Evolutionary conservation across 2,797 vertebrate genomes (phyloP).

Genomic region (Hemibagrus guttatus): DNA sequence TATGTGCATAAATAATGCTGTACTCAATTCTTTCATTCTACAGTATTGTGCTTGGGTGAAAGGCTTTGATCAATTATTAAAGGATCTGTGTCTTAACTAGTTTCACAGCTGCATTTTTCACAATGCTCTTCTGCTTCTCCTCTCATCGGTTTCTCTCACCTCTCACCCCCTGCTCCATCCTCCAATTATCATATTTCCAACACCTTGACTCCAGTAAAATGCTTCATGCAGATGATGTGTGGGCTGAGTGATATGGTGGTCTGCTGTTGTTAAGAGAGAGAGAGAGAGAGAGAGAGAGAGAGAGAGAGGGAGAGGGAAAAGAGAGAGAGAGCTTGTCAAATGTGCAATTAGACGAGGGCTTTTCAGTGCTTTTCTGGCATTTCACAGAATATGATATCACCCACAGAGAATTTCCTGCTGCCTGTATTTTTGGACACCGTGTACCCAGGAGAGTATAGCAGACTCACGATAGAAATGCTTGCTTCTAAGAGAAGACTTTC

Average conservation of each 20-base stretch:
- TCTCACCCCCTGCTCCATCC: conserved; percentile 15
- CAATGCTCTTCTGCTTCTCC: conserved; percentile 12
- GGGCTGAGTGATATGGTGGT: conserved; percentile 57
- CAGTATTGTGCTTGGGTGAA: conserved; percentile 39
- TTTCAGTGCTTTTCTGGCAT: conserved; percentile 54
- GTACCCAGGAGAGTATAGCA: conserved; percentile 54
- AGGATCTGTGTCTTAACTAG: conserved; percentile 44
- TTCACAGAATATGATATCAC: conserved; percentile 59
- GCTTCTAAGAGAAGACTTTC: conserved; percentile 34
- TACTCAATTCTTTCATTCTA: conserved; percentile 6
- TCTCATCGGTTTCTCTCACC: background rate
- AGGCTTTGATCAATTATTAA: conserved; percentile 56
- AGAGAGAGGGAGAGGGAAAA: background rate
- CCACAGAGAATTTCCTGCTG: conserved; percentile 58
- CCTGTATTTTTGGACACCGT: conserved; percentile 57
- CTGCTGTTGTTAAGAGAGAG: conserved; percentile 41
- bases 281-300: conserved; percentile 29
- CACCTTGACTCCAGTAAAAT: conserved; percentile 52
- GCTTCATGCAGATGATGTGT: conserved; percentile 59
- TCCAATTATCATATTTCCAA: conserved; percentile 54
- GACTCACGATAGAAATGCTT: conserved; percentile 49
- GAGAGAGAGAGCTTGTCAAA: conserved; percentile 44
- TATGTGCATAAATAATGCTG: background rate
- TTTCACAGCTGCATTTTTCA: conserved; percentile 11
- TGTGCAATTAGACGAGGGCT: conserved; percentile 55